These are phyloP conservation scores for Adelges cooleyi DNA, from an alignment of 1,140 invertebrate genomes.

Conservation along the genomic window DNA sequence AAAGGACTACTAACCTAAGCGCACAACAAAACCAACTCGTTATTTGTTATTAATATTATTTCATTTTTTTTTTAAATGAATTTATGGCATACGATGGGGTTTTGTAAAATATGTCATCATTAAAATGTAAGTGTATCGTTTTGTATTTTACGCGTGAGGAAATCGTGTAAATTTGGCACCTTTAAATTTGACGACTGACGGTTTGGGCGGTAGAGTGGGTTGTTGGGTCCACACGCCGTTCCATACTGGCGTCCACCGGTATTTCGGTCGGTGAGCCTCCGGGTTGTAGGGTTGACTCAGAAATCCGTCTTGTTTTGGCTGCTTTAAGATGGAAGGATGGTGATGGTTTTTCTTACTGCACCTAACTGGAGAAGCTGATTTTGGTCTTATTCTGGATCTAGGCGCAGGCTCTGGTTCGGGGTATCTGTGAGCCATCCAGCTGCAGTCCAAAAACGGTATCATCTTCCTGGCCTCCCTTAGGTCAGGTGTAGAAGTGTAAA, in stretches of 20 bases:
- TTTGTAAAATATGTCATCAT: not conserved
- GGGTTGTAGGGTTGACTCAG: slow-evolving; percentile 60
- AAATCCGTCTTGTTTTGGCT: slow-evolving; percentile 45
- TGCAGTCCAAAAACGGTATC: slow-evolving; percentile 58
- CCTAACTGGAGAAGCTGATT: slow-evolving; percentile 39
- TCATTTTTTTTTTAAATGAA: not conserved
- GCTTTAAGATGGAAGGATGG: slow-evolving; percentile 50
- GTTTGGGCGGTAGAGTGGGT: slow-evolving; percentile 36
- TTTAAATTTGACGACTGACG: slow-evolving; percentile 63
- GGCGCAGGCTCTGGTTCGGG: slow-evolving; percentile 38
- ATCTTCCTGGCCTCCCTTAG: slow-evolving; percentile 63
- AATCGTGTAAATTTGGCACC: slow-evolving; percentile 43
- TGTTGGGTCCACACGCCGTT: slow-evolving; percentile 21
- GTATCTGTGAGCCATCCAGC: slow-evolving; percentile 63
- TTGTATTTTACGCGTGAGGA: too few species aligned
- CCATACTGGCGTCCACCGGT: slow-evolving; percentile 55
- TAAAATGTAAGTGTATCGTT: not conserved
- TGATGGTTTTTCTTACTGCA: slow-evolving; percentile 33
- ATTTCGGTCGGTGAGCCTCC: slow-evolving; percentile 57
- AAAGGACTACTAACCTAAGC: too few species aligned
- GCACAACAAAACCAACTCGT: too few species aligned
- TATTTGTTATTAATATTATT: too few species aligned
- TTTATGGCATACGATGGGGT: too few species aligned
- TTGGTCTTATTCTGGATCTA: slow-evolving; percentile 39
- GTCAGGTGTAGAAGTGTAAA: slow-evolving; percentile 70